These are phyloP conservation scores for Huso huso DNA, from an alignment of 2,797 vertebrate genomes.

Conservation along the genomic window DNA sequence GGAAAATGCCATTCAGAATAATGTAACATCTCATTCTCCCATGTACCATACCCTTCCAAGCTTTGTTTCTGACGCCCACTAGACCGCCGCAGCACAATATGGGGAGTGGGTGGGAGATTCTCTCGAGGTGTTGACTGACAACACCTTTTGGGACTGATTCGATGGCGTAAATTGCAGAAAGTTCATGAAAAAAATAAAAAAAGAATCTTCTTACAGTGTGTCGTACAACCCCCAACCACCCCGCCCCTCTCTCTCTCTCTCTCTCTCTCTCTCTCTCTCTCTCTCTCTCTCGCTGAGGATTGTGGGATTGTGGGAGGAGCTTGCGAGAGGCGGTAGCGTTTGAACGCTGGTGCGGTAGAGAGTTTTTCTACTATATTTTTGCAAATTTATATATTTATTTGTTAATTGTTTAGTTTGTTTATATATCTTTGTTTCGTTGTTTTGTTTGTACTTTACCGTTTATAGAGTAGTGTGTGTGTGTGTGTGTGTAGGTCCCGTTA, in stretches of 20 bases:
- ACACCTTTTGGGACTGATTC: constrained; percentile 75
- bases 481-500: too few species aligned
- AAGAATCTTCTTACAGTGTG: constrained; percentile 70
- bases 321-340: too few species aligned
- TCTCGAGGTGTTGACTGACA: constrained; percentile 66
- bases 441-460: too few species aligned
- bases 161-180: constrained; percentile 81
- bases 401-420: too few species aligned
- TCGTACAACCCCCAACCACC: constrained; percentile 65
- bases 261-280: constrained; percentile 45
- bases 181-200: constrained; percentile 59
- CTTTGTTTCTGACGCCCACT: constrained; percentile 71
- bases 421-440: too few species aligned
- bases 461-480: too few species aligned
- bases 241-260: constrained; percentile 49
- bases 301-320: too few species aligned
- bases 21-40: constrained; percentile 43
- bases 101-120: constrained; percentile 54
- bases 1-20: constrained; percentile 34
- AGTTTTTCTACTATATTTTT: too few species aligned
- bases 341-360: too few species aligned
- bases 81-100: constrained; percentile 57
- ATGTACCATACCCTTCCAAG: constrained; percentile 59
- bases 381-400: too few species aligned
- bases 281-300: constrained; percentile 45